Percentiles rank a stretch among this genome's conserved stretches.
Conservation (phyloP, 2,888 invertebrate species). For the Leucania comma region DNA sequence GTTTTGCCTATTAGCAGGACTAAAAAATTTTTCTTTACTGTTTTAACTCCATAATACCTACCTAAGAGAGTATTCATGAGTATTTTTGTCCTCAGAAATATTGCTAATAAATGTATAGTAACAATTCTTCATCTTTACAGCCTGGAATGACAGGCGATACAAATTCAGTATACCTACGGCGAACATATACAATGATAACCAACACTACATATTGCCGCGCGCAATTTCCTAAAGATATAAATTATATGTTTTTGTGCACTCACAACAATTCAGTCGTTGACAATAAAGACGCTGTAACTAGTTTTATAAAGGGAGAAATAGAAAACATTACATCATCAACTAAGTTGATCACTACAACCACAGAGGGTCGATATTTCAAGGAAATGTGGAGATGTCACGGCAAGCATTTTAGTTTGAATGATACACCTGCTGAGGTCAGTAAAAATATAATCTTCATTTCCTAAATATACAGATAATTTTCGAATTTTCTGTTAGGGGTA, state of each 20-base stretch:
- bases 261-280: constrained; percentile 9
- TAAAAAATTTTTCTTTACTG: too few relatives aligned
- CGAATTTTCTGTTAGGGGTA: too few relatives aligned
- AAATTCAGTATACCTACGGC: constrained; percentile 42
- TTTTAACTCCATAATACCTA: too few relatives aligned
- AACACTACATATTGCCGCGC: constrained; percentile 31
- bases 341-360: neutral
- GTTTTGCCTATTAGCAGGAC: neutral
- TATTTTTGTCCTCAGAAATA: neutral
- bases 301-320: neutral
- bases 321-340: neutral
- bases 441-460: too few relatives aligned
- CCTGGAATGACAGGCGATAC: constrained; percentile 30
- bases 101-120: neutral
- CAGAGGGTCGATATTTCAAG: neutral
- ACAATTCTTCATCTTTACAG: constrained; percentile 23
- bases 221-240: constrained; percentile 8
- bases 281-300: neutral
- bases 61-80: neutral
- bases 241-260: constrained; percentile 38
- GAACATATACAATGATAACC: constrained; percentile 39
- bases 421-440: constrained; percentile 10
- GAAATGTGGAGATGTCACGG: constrained; percentile 18
- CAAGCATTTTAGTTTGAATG: neutral
- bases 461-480: too few relatives aligned